Percentiles rank a stretch among this genome's conserved stretches.
phyloP scores from a whole-genome alignment of 1,140 invertebrate species.

The Drosophila serrata region DNA sequence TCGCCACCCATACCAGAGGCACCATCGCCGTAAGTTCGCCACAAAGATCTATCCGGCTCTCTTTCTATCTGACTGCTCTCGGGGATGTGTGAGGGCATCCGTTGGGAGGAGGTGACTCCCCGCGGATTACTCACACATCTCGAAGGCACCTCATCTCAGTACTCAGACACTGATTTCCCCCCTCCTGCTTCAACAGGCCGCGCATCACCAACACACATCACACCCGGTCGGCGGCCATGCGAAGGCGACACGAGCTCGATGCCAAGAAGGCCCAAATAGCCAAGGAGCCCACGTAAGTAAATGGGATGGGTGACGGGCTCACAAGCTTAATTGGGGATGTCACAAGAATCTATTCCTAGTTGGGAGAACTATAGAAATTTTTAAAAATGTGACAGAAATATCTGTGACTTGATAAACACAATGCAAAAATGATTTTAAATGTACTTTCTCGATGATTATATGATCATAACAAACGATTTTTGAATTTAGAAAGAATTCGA shows the following conservation, averaged over 20 bases:
- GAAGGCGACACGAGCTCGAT: constrained; percentile 86
- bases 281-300: constrained; percentile 84
- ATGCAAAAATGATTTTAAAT: background rate
- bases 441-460: background rate
- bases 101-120: constrained; percentile 8
- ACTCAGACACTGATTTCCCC: constrained; percentile 28
- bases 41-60: constrained; percentile 12
- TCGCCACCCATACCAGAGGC: constrained; percentile 75
- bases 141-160: constrained; percentile 20
- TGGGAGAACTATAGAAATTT: background rate
- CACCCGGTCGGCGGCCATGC: constrained; percentile 86
- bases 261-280: constrained; percentile 85
- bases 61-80: constrained; percentile 17
- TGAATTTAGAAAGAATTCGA: background rate
- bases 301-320: background rate
- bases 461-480: background rate
- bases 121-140: constrained; percentile 20
- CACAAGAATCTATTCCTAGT: background rate
- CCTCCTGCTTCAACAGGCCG: constrained; percentile 72
- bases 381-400: background rate
- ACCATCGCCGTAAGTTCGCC: constrained; percentile 77
- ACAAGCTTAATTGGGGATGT: constrained; percentile 10
- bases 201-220: constrained; percentile 78
- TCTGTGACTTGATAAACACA: background rate
- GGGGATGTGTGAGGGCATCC: constrained; percentile 1